Evolutionary conservation across 2,797 vertebrate species (phyloP).

Genomic region (Lithobates sylvaticus): DNA sequence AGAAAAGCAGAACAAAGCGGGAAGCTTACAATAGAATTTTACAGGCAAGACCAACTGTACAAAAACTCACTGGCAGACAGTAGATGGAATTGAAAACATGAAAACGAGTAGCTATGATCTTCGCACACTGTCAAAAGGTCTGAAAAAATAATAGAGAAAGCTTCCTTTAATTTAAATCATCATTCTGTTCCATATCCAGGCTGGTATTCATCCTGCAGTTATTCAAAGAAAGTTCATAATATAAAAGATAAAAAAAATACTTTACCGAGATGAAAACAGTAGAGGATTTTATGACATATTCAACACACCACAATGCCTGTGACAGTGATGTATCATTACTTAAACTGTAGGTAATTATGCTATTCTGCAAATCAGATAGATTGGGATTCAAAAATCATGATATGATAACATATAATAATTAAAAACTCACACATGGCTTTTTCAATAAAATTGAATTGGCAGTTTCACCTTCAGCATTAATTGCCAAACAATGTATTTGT

Average conservation of each 20-base stretch:
- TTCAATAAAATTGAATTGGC: background rate
- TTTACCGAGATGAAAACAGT: background rate
- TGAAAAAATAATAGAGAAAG: background rate
- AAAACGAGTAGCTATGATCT: conserved; percentile 29
- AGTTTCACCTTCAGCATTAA: too few relatives aligned
- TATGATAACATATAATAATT: background rate
- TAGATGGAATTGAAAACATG: conserved; percentile 15
- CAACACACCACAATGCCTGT: background rate
- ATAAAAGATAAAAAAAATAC: background rate
- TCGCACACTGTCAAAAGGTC: conserved; percentile 2
- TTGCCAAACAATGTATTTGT: too few relatives aligned
- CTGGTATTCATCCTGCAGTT: background rate
- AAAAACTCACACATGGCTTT: background rate
- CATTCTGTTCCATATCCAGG: conserved; percentile 1
- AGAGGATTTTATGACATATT: too few relatives aligned
- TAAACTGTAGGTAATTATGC: background rate
- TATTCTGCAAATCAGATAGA: background rate
- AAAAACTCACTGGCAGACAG: conserved; percentile 7
- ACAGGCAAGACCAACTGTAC: conserved; percentile 9
- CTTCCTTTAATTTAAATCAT: background rate
- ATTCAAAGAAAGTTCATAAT: background rate
- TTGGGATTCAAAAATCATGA: background rate
- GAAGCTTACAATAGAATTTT: conserved; percentile 18
- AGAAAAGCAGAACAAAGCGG: conserved; percentile 14
- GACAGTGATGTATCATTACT: background rate